Evolutionary conservation across 2,888 invertebrate species (phyloP), one percentile per base, ranked within the genome.

Genomic region (Odontocolon sp.): DNA sequence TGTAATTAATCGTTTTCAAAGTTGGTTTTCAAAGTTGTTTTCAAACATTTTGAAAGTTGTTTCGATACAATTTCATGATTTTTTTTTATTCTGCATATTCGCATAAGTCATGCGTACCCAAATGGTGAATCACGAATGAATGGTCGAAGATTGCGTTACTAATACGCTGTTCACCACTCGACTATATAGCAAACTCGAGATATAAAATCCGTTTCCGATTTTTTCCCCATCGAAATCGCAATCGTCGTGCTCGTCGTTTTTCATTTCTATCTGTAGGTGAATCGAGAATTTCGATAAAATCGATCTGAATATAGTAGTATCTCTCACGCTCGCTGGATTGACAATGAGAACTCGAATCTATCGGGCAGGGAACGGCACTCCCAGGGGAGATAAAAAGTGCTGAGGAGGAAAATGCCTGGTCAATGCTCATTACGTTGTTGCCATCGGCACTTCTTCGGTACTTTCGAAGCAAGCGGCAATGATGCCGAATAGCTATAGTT

Each of bases 401-500:
- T 18, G 33, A 31, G 50, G 38, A 26, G 57, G 59, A 52, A 69
- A 52, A 68, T 68, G 71, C 61, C 56, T 77, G 71, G 77, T 77
- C 77, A 77, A 72, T 72, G 72, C 72, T 72, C 77, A 77, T 77
- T 77, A 77, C 77, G 68, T 69, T 52, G 45, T 68, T 69, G 77
- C 77, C 77, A 45, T 26, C 36, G 77, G 77, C 68, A 72, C 68
- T 72, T 68, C 67, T 72, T 69, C 57, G 50, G 50, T 45, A 57
- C 57, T 52, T n/a, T n/a, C n/a, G 57, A 50, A 64, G 52, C 68
- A 45, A n/a, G n/a, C n/a, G n/a, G n/a, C n/a, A n/a, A n/a, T n/a
- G n/a, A 18, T 40, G 28, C 8, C 56, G 33, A 54, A 40, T 14
- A 23, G 33, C 23, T 36, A 61, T 47, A 28, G 31, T 50, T 21